These are phyloP conservation scores for Mola mola DNA, from an alignment of 2,113 vertebrate species.

Conservation along the genomic window DNA sequence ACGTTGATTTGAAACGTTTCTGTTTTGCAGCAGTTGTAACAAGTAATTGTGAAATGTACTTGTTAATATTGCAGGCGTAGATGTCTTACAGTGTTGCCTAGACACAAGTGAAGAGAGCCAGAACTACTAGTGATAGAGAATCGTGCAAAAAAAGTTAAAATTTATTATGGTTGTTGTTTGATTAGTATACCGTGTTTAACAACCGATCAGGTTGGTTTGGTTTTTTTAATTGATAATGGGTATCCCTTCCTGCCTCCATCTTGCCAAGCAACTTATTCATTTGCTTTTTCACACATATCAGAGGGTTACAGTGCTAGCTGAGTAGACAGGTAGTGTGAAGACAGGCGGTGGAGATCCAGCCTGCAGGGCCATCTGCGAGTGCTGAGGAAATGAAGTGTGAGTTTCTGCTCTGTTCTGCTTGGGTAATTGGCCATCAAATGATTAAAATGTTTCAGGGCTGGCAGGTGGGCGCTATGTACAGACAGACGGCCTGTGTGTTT, in stretches of 20 bases:
- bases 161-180: too few relatives aligned
- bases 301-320: constrained; percentile 21
- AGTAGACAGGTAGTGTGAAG: constrained; percentile 54
- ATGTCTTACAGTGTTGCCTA: too few relatives aligned
- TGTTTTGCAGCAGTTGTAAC: too few relatives aligned
- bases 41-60: too few relatives aligned
- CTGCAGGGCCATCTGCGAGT: constrained; percentile 60
- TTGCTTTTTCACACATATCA: constrained; percentile 41
- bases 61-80: too few relatives aligned
- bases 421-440: constrained; percentile 72
- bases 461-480: constrained; percentile 64
- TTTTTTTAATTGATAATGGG: constrained; percentile 43
- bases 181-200: too few relatives aligned
- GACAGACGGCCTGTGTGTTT: constrained; percentile 36
- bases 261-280: constrained; percentile 37
- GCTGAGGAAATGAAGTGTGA: constrained; percentile 60
- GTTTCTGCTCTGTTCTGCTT: constrained; percentile 70
- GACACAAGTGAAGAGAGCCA: too few relatives aligned
- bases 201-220: too few relatives aligned
- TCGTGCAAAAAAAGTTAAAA: too few relatives aligned
- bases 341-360: constrained; percentile 43
- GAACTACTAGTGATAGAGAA: too few relatives aligned
- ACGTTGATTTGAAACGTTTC: too few relatives aligned
- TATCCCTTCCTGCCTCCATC: constrained; percentile 5
- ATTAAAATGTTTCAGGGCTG: constrained; percentile 71